phyloP scores from a whole-genome alignment of 2,113 vertebrate species.

The Petaurus breviceps region DNA sequence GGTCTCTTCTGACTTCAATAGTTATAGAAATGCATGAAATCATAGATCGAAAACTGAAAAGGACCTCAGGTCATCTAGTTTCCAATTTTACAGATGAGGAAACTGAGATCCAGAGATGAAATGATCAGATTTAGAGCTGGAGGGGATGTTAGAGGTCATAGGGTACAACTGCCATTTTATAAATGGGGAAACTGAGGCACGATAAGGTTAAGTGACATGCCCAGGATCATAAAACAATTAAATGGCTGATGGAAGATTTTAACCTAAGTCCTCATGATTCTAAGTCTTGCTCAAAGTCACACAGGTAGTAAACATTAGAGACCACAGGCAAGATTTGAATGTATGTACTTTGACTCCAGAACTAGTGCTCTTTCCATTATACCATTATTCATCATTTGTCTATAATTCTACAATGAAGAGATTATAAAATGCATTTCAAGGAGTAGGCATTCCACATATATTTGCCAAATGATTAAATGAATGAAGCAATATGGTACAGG shows the following conservation, averaged over 20 bases:
- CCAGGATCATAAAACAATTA: not conserved
- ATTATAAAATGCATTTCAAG: not conserved
- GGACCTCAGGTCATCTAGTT: not conserved
- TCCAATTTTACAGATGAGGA: not conserved
- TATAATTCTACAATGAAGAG: not conserved
- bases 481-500: not conserved
- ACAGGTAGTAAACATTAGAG: not conserved
- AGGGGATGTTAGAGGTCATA: not conserved
- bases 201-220: not conserved
- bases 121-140: not conserved
- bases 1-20: not conserved
- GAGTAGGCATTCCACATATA: not conserved
- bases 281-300: not conserved
- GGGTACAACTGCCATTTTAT: not conserved
- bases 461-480: not conserved
- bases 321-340: constrained; percentile 14
- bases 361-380: not conserved
- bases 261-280: not conserved
- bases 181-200: not conserved
- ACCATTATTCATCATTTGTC: not conserved
- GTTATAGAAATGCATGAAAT: not conserved
- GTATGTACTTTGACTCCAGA: not conserved
- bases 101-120: not conserved
- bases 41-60: not conserved
- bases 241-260: not conserved